Base-by-base conservation (phyloP, 2,888 invertebrate species). In the Tanypteryx hageni region DNA sequence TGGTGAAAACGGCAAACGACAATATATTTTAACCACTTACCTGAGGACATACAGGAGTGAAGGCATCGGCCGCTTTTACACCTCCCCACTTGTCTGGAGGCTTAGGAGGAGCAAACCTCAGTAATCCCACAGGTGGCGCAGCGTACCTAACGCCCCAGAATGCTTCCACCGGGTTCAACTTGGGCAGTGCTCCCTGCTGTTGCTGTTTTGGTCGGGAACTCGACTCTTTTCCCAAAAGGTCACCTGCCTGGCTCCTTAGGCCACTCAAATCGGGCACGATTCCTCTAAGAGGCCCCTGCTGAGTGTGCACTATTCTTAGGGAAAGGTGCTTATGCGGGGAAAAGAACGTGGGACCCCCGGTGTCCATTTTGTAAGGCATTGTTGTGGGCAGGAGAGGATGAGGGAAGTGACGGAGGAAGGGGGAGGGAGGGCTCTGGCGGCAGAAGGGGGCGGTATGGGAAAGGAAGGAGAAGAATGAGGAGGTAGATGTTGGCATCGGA, bases 101-200 rank as follows among this genome's bases (percentile, higher is more conserved):
- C 82, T 97, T 96, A 3, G 98, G 98, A 0, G 97, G 96, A 93
- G 97, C 96, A 94, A 98, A 97, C 31, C 97, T 94, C 92, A 97
- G 95, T 56, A 96, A 95, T n/a, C 96, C 96, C n/a, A 96, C 95
- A 0, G 98, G 97, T 5, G 97, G 96, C 8, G 97, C 97, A 10
- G 97, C 98, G 96, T 98, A 98, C 86, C 98, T 98, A 92, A 98
- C 97, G 0, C 98, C 98, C 31, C 97, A 96, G 95, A 98, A 98
- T 94, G 97, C 98, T 95, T 98, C 97, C 94, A 97, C 97, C 0
- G 97, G 97, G 95, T 97, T 97, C 95, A 97, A 95, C 93, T 97
- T 97, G 93, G 96, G 96, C 18, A 27, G 22, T 27, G 27, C 59
- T 7, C 86, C 86, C 11, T 59, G 59, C 59, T 86, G 86, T 59